Percentiles rank a stretch among this genome's conserved stretches.
phyloP scores from a whole-genome alignment of 2,113 vertebrate species.

The Bos javanicus region DNA sequence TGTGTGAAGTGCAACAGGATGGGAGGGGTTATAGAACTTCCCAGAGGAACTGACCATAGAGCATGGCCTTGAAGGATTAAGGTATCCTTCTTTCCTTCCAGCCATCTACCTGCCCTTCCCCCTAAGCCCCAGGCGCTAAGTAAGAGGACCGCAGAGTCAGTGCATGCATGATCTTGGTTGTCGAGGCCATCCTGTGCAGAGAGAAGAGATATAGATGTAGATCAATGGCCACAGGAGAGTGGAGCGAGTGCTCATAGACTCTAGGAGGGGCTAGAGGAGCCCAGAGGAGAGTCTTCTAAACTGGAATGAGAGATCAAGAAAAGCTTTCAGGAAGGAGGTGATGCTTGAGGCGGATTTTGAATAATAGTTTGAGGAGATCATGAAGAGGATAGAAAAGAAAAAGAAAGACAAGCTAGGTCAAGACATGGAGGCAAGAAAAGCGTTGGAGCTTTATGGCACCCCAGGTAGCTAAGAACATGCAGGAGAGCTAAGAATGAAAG shows the following conservation, averaged over 20 bases:
- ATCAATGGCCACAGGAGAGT: not conserved
- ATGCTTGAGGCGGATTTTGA: not conserved
- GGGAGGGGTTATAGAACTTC: not conserved
- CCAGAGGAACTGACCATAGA: not conserved
- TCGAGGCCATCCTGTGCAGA: not conserved
- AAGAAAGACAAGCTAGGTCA: not conserved
- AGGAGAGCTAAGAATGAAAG: not conserved
- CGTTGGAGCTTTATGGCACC: not conserved
- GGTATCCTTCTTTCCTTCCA: not conserved
- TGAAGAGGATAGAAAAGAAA: not conserved
- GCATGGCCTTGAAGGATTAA: not conserved
- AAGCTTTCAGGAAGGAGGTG: not conserved
- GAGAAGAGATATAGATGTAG: not conserved
- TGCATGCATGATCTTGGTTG: fast-evolving
- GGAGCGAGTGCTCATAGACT: not conserved
- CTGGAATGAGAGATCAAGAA: not conserved
- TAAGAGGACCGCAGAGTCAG: not conserved
- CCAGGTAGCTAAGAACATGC: not conserved
- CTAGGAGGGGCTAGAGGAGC: not conserved
- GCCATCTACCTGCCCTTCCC: not conserved
- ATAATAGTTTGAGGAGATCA: not conserved
- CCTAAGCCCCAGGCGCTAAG: not conserved
- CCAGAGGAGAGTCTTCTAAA: not conserved
- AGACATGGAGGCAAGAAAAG: not conserved
- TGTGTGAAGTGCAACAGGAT: not conserved